Conservation (phyloP, 2,888 invertebrate genomes). For the Carabus problematicus region DNA sequence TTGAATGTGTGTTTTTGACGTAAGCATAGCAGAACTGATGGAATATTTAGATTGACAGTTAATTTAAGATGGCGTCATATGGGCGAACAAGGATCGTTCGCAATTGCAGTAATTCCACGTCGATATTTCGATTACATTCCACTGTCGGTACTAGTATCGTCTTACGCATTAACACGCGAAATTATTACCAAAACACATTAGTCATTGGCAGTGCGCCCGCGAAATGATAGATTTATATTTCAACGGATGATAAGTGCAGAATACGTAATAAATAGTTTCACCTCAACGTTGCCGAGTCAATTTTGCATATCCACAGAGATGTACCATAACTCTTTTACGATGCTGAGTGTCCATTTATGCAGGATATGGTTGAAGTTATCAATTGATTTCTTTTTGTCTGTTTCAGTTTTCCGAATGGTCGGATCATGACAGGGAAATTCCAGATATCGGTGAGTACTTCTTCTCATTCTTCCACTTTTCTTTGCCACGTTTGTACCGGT, state of each 20-base stretch:
- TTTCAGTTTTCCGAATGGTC: conserved; percentile 67
- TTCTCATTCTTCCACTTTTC: conserved; percentile 47
- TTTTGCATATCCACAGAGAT: conserved; percentile 4
- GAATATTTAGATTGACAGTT: too few relatives aligned
- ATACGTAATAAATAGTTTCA: conserved; percentile 22
- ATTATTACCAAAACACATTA: conserved; percentile 22
- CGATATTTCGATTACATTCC: too few relatives aligned
- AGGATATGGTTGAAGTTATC: conserved; percentile 4
- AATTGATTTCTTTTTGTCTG: conserved; percentile 43
- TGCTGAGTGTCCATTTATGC: neutral
- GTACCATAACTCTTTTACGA: neutral
- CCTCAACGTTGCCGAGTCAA: conserved; percentile 4
- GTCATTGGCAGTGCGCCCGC: conserved; percentile 21
- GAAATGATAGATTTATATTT: conserved; percentile 25
- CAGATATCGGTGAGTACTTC: conserved; percentile 63
- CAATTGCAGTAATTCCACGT: too few relatives aligned
- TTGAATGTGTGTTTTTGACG: too few relatives aligned
- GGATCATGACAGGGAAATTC: conserved; percentile 67
- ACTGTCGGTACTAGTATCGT: too few relatives aligned
- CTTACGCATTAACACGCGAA: conserved; percentile 5
- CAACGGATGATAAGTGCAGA: conserved; percentile 8
- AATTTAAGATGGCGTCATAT: too few relatives aligned
- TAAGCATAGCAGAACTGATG: too few relatives aligned
- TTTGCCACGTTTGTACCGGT: conserved; percentile 1
- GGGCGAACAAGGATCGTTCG: too few relatives aligned